Conservation (phyloP, 2,888 invertebrate genomes). For the Stenotaenia linearis region DNA sequence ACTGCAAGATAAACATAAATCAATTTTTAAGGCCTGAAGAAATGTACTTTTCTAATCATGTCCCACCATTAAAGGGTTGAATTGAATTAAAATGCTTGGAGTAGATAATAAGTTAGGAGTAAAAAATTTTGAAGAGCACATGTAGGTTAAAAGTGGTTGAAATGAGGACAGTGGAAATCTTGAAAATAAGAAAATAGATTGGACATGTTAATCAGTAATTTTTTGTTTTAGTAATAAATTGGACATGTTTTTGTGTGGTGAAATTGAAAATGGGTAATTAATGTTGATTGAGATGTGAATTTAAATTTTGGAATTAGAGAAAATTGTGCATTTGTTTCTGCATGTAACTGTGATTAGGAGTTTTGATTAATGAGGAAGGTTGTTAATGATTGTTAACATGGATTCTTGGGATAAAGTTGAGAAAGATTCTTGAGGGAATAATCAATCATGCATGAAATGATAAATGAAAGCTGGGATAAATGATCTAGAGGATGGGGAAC, state of each 20-base stretch:
- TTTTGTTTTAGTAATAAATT: background rate
- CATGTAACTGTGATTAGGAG: no score
- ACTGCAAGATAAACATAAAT: background rate
- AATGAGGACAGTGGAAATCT: background rate
- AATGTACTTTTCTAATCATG: background rate
- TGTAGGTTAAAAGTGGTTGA: background rate
- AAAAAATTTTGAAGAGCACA: background rate
- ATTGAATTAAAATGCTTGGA: no score
- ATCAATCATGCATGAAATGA: background rate
- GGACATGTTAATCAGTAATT: no score
- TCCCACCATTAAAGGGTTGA: background rate
- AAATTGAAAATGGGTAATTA: background rate
- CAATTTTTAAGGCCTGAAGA: background rate
- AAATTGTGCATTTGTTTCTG: no score
- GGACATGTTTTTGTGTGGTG: background rate
- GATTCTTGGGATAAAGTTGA: no score
- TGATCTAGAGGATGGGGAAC: no score
- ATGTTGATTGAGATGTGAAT: background rate
- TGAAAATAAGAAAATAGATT: background rate
- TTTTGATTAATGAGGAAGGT: no score
- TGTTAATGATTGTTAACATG: no score
- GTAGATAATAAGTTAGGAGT: background rate
- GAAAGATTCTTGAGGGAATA: background rate
- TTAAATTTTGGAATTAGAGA: background rate
- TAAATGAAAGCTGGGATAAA: background rate